Conservation (phyloP, 2,113 vertebrate genomes). For the Nicator chloris region DNA sequence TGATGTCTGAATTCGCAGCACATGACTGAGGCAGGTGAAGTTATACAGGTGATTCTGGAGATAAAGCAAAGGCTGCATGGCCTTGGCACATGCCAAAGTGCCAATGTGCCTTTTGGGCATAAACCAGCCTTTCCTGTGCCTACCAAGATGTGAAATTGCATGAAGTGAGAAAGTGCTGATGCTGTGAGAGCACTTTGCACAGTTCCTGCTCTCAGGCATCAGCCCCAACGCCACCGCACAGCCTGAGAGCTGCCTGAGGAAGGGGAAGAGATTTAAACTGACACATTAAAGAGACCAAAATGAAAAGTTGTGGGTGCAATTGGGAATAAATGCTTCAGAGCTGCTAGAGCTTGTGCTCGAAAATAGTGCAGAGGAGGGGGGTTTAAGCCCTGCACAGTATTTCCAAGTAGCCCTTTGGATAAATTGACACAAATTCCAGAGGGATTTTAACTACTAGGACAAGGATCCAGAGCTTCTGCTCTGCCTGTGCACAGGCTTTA, state of each 20-base stretch:
- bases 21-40: background rate
- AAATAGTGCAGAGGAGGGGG: background rate
- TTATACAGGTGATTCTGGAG: background rate
- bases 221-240: background rate
- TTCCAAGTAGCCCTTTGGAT: slow-evolving; percentile 12
- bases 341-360: background rate
- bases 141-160: background rate
- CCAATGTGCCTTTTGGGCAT: background rate
- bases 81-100: background rate
- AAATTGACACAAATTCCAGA: slow-evolving; percentile 30
- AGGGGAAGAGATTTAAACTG: background rate
- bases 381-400: background rate
- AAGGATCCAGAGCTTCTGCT: background rate
- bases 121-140: background rate
- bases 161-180: background rate
- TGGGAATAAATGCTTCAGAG: background rate
- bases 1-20: background rate
- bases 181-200: background rate
- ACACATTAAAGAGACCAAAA: background rate
- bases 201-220: background rate
- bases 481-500: background rate
- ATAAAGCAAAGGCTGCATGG: background rate
- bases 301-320: background rate
- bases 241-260: background rate
- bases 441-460: background rate